phyloP scores from a whole-genome alignment of 2,888 invertebrate genomes.

The Pemphredon lugubris region DNA sequence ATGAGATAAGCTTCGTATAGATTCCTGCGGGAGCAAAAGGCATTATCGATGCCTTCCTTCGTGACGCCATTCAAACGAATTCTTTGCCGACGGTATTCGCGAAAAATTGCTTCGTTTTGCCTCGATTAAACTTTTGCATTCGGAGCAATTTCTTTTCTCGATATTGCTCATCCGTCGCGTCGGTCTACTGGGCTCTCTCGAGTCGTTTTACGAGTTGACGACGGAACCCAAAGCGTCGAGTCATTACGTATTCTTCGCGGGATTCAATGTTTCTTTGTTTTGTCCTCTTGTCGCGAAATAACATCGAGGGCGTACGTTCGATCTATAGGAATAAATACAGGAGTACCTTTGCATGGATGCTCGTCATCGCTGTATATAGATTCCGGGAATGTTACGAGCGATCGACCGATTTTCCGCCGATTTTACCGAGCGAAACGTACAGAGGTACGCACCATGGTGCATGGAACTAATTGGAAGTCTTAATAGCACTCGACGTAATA shows the following conservation, averaged over 20 bases:
- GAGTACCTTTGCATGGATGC: conserved; percentile 4
- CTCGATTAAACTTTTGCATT: background rate
- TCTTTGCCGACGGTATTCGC: conserved; percentile 1
- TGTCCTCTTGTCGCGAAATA: too few relatives aligned
- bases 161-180: too few relatives aligned
- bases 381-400: conserved; percentile 40
- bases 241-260: too few relatives aligned
- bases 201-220: too few relatives aligned
- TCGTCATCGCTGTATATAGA: background rate
- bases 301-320: conserved; percentile 4
- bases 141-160: background rate
- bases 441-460: conserved; percentile 43
- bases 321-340: conserved; percentile 23
- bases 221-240: too few relatives aligned
- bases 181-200: too few relatives aligned
- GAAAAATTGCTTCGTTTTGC: background rate
- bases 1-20: conserved; percentile 77
- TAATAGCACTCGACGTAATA: conserved; percentile 76
- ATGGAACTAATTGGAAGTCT: conserved; percentile 75
- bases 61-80: conserved; percentile 25
- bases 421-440: conserved; percentile 46
- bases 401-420: conserved; percentile 53
- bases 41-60: conserved; percentile 71
- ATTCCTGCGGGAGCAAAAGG: conserved; percentile 65
- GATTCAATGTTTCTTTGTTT: too few relatives aligned